Percentiles rank a stretch among this genome's conserved stretches.
Conservation (phyloP, 2,797 vertebrate species). For the Sus cebifrons region DNA sequence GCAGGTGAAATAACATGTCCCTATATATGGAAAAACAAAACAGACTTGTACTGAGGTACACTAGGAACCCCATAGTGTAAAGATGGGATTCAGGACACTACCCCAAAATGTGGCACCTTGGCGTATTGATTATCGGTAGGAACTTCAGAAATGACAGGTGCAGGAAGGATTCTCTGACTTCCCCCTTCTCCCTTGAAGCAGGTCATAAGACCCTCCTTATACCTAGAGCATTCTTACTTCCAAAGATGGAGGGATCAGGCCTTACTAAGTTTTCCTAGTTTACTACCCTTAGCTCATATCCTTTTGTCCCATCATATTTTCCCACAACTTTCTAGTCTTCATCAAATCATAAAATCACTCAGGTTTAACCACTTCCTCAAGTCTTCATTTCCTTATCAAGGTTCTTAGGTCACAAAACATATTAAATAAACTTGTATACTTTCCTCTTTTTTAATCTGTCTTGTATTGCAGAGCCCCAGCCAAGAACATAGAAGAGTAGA, state of each 20-base stretch:
- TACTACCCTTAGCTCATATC: background rate
- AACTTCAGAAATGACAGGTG: background rate
- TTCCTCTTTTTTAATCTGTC: background rate
- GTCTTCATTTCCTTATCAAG: background rate
- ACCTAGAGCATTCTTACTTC: background rate
- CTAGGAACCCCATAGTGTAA: background rate
- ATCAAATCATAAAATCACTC: background rate
- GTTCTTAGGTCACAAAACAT: background rate
- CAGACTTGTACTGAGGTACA: background rate
- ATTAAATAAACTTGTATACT: background rate
- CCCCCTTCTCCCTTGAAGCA: background rate
- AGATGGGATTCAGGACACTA: background rate
- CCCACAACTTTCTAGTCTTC: background rate
- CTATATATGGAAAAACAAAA: background rate
- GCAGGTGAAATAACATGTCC: background rate
- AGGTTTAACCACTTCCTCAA: conserved; percentile 3
- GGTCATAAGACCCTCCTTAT: background rate
- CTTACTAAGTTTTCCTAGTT: background rate
- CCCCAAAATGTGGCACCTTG: background rate
- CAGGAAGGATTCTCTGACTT: background rate
- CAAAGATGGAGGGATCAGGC: background rate
- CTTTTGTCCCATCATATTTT: background rate
- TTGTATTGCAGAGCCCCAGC: background rate
- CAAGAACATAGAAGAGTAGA: background rate
- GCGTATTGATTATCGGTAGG: background rate